phyloP scores from a whole-genome alignment of 2,797 vertebrate genomes.

The Phalloptychus januarius region DNA sequence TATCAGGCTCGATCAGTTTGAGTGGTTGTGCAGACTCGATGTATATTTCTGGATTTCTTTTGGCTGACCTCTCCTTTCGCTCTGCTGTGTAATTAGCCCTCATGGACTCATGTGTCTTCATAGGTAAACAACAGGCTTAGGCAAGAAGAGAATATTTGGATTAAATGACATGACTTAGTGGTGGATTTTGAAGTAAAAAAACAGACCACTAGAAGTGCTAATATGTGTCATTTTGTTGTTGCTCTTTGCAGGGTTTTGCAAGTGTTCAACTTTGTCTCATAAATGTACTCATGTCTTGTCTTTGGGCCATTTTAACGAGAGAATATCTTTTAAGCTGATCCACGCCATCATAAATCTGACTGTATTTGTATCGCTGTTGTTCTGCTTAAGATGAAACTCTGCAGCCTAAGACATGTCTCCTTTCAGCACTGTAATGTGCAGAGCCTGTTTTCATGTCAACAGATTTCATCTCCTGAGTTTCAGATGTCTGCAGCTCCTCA shows the following conservation, averaged over 20 bases:
- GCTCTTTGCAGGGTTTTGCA: background rate
- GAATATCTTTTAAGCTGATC: background rate
- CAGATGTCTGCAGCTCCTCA: background rate
- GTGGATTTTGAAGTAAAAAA: background rate
- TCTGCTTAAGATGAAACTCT: background rate
- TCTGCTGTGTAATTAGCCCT: conserved; percentile 47
- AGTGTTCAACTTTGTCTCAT: background rate
- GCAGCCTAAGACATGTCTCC: background rate
- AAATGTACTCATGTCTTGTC: background rate
- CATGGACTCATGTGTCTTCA: conserved; percentile 36
- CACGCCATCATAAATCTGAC: background rate
- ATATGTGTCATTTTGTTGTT: background rate
- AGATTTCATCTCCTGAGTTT: background rate
- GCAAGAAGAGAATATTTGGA: background rate
- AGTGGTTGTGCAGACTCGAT: conserved; percentile 48
- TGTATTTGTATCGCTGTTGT: background rate
- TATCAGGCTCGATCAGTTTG: conserved; percentile 57
- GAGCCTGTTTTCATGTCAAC: background rate
- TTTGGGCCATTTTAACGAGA: background rate
- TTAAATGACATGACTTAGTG: background rate
- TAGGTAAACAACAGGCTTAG: background rate
- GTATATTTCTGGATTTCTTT: conserved; percentile 54
- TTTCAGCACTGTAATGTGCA: background rate
- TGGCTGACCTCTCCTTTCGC: conserved; percentile 29
- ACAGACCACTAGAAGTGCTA: background rate